These are phyloP conservation scores for Blastobasis lacticolella DNA, from an alignment of 2,888 invertebrate species.

Conservation along the genomic window DNA sequence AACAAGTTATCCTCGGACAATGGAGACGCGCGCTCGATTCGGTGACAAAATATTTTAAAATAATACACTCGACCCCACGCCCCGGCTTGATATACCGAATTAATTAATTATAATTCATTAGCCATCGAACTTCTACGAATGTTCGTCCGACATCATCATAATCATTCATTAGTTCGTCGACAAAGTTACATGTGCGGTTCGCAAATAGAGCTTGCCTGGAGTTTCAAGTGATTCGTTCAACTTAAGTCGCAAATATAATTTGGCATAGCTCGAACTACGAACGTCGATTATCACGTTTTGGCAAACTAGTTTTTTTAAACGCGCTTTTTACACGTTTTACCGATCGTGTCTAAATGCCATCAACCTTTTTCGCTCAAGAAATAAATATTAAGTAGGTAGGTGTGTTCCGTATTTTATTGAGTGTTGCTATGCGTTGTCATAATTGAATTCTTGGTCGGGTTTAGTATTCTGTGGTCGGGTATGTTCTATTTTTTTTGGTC, in stretches of 20 bases:
- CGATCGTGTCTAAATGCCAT: no score
- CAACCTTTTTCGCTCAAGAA: no score
- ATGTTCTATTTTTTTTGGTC: no score
- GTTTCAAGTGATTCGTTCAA: background rate
- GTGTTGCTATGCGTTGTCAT: no score
- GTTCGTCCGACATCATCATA: conserved; percentile 32
- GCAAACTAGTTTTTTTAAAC: conserved; percentile 3
- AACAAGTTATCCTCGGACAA: conserved; percentile 12
- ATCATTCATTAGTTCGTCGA: conserved; percentile 8
- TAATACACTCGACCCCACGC: conserved; percentile 50
- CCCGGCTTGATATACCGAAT: conserved; percentile 33
- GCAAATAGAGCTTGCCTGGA: background rate
- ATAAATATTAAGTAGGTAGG: no score
- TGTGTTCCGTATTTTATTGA: no score
- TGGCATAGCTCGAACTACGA: background rate
- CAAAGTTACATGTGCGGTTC: conserved; percentile 12
- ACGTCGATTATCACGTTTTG: conserved; percentile 3
- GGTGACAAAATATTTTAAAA: conserved; percentile 65
- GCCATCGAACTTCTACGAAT: conserved; percentile 36
- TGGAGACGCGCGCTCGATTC: conserved; percentile 37
- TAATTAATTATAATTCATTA: conserved; percentile 55
- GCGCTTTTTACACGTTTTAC: no score
- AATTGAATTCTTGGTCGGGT: no score
- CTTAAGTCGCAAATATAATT: conserved; percentile 1
- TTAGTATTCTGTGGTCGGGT: no score